Base-by-base conservation (phyloP, 2,888 invertebrate genomes). In the Nemoura dubitans region DNA sequence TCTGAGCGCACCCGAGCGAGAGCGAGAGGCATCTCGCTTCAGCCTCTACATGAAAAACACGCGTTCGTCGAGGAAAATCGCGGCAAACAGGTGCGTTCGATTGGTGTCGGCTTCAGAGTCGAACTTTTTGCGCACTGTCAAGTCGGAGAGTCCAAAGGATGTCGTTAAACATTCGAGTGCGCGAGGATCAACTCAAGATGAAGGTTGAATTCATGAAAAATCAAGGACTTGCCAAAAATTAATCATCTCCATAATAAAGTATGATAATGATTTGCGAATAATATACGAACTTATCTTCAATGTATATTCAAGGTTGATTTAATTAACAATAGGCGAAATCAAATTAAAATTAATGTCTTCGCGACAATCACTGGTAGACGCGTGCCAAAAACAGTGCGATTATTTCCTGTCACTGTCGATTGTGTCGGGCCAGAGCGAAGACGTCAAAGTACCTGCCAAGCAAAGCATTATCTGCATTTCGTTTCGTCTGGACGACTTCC, bases 201-300 rank as follows among this genome's bases (percentile, higher is more conserved):
- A 81, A 81, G 81, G 81, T 29, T 81, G 28, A 30, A 81, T 81
- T 81, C 3, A 81, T 81, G 28, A 30, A 81, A 81, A 81, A 81
- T 28, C 81, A 81, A 81, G 81, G 30, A n/a, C 81, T 81, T 81
- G 81, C 81, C 81, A 81, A 81, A 81, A 78, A 27, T 27, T 28
- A 26, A 78, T 78, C 78, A 78, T 78, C 78, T 78, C 28, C 78
- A 78, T 78, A 27, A 78, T 78, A 78, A 78, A 21, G 78, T 78
- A 81, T 81, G 81, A 81, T 81, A 78, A 78, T 78, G 81, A 28
- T 21, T n/a, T 81, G 81, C 14, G 81, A 81, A 30, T 81, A 30
- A 29, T 81, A 81, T 81, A 81, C 6, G 30, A 81, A 78, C 78
- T 59, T 59, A 59, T 59, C 59, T 59, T 59, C 59, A 59, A 59